Percentiles rank a stretch among this genome's conserved stretches.
Evolutionary conservation across 2,797 vertebrate genomes (phyloP).

Genomic region (Falco concolor): DNA sequence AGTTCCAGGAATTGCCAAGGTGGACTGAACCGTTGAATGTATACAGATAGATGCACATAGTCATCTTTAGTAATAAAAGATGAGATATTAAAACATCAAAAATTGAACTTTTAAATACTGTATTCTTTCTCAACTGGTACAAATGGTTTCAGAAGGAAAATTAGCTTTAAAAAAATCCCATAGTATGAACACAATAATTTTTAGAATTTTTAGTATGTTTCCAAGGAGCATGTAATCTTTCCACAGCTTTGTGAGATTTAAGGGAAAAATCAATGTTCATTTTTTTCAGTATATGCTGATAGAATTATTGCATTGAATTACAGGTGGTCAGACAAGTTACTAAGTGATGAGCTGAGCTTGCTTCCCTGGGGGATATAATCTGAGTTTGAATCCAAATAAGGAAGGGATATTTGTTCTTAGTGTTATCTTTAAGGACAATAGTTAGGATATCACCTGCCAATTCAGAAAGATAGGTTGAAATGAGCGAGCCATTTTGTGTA

Average conservation of each 20-base stretch:
- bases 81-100: neutral
- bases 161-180: neutral
- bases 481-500: neutral
- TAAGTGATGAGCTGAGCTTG: neutral
- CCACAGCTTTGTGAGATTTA: neutral
- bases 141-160: neutral
- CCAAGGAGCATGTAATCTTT: neutral
- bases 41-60: accelerated
- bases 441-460: neutral
- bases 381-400: neutral
- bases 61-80: neutral
- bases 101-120: neutral
- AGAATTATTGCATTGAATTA: neutral
- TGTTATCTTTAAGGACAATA: neutral
- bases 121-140: neutral
- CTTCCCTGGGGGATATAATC: neutral
- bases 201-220: neutral
- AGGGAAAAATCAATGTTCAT: neutral
- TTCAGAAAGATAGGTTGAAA: neutral
- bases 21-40: neutral
- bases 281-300: neutral
- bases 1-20: neutral
- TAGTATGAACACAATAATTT: neutral
- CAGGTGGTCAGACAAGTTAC: neutral
- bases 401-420: neutral